Evolutionary conservation across 2,113 vertebrate genomes (phyloP).

Genomic region (Puffinus mauretanicus): DNA sequence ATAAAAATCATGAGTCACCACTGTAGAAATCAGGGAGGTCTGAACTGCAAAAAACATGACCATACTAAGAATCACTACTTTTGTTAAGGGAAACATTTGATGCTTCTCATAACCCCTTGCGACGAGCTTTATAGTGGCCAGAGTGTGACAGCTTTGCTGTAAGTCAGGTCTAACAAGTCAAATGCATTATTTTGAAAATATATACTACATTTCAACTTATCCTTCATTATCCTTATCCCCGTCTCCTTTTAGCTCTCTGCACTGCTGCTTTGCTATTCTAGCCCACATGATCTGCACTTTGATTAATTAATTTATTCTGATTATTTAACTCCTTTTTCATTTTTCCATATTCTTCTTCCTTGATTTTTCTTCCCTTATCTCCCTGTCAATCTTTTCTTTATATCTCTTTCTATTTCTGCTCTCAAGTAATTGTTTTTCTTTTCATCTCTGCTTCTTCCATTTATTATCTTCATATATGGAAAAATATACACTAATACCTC

Average conservation of each 20-base stretch:
- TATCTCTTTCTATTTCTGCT: conserved; percentile 29
- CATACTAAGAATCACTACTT: not conserved
- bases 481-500: conserved; percentile 60
- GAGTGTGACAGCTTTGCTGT: not conserved
- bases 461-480: conserved; percentile 69
- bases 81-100: not conserved
- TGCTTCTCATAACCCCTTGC: not conserved
- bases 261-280: conserved; percentile 54
- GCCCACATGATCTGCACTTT: conserved; percentile 52
- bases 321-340: conserved; percentile 63
- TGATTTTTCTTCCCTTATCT: conserved; percentile 62
- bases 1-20: not conserved
- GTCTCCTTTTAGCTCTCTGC: conserved; percentile 17
- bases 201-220: not conserved
- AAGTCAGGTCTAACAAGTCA: not conserved
- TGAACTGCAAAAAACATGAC: not conserved
- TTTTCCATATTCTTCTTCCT: conserved; percentile 29
- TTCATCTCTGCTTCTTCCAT: conserved; percentile 61
- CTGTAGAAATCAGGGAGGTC: not conserved
- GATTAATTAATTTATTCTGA: conserved; percentile 73
- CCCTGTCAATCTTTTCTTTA: conserved; percentile 58
- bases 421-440: conserved; percentile 34
- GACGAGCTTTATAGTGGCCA: not conserved
- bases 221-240: not conserved
- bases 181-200: conserved; percentile 37